Percentiles rank a stretch among this genome's conserved stretches.
These are phyloP conservation scores for Pristionchus arcanus DNA, from an alignment of 2,888 invertebrate species.

Conservation along the genomic window DNA sequence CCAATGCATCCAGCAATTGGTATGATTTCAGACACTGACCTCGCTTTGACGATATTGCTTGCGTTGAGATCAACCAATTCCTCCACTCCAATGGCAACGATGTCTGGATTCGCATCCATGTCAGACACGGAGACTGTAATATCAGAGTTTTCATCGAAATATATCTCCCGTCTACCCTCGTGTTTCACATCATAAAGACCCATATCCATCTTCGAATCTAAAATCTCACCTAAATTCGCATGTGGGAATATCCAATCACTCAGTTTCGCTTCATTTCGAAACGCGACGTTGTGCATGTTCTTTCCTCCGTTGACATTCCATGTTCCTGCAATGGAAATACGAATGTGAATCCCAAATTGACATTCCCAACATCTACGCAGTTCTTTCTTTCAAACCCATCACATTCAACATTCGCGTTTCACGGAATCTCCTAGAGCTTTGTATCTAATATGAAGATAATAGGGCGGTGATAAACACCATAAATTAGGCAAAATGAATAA, in stretches of 20 bases:
- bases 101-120: slow-evolving; percentile 85
- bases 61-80: slow-evolving; percentile 99
- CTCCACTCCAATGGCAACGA: slow-evolving; percentile 98
- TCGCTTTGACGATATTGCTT: slow-evolving; percentile 96
- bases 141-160: too few relatives aligned
- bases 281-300: slow-evolving; percentile 94
- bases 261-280: slow-evolving; percentile 80
- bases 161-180: too few relatives aligned
- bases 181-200: not conserved
- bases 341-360: too few relatives aligned
- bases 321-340: slow-evolving; percentile 85
- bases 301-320: slow-evolving; percentile 99
- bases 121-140: slow-evolving; percentile 46
- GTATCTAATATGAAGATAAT: too few relatives aligned
- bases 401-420: not conserved
- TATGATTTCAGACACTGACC: slow-evolving; percentile 80
- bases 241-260: slow-evolving; percentile 80
- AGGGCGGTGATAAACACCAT: too few relatives aligned
- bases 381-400: too few relatives aligned
- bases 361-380: not conserved
- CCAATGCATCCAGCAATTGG: not conserved
- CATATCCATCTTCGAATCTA: too few relatives aligned
- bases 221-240: slow-evolving; percentile 38
- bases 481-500: not conserved
- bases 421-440: not conserved